Evolutionary conservation across 2,797 vertebrate genomes (phyloP).

Genomic region (Lycodopsis pacificus): DNA sequence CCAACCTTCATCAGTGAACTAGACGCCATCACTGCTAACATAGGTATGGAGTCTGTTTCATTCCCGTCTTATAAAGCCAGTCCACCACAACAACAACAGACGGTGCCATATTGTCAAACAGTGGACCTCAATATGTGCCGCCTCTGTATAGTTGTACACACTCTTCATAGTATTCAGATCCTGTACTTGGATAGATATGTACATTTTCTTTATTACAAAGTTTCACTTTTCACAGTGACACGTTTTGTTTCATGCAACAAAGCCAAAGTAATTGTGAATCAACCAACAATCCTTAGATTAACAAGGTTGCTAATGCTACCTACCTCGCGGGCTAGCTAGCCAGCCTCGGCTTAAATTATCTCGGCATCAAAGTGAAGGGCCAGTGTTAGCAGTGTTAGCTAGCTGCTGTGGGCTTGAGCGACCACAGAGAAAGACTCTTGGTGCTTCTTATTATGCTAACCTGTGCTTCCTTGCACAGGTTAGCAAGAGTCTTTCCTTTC

Average conservation of each 20-base stretch:
- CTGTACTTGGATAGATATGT: background rate
- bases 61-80: background rate
- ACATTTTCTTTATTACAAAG: too few species aligned
- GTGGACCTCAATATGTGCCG: background rate
- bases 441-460: background rate
- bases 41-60: conserved; percentile 78
- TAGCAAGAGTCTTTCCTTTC: too few species aligned
- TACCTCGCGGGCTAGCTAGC: too few species aligned
- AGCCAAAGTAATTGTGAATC: too few species aligned
- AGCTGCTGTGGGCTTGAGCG: too few species aligned
- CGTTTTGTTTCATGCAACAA: too few species aligned
- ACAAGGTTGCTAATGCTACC: too few species aligned
- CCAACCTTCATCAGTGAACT: conserved; percentile 88
- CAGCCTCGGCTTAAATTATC: too few species aligned
- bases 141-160: background rate
- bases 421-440: background rate
- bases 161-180: background rate
- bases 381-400: too few species aligned
- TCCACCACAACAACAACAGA: background rate
- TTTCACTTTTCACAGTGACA: too few species aligned
- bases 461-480: background rate
- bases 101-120: background rate
- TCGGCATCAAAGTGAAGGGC: too few species aligned
- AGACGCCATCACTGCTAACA: conserved; percentile 86
- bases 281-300: too few species aligned